Percentiles rank a stretch among this genome's conserved stretches.
Conservation (phyloP, 2,888 invertebrate genomes). For the Trichopoda pennipes region DNA sequence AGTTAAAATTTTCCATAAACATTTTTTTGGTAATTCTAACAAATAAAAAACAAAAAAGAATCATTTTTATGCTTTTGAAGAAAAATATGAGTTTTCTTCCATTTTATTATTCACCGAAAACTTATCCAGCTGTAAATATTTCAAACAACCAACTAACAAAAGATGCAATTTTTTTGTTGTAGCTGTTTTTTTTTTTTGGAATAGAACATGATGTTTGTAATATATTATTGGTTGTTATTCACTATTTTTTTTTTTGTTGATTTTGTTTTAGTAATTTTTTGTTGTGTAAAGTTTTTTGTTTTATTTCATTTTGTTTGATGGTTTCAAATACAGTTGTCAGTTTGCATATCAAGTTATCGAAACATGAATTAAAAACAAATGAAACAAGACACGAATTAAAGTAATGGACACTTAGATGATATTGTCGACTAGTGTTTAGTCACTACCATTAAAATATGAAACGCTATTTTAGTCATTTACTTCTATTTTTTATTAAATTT, state of each 20-base stretch:
- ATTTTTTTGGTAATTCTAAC: too few relatives aligned
- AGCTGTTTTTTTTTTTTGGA: too few relatives aligned
- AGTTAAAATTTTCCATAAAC: too few relatives aligned
- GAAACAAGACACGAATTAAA: conserved; percentile 2
- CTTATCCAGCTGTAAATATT: too few relatives aligned
- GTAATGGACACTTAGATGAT: background rate
- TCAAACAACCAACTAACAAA: background rate
- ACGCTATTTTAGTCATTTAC: too few relatives aligned
- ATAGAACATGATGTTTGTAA: conserved; percentile 14
- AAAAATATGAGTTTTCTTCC: too few relatives aligned
- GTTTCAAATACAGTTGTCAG: conserved; percentile 6
- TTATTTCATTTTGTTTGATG: conserved; percentile 16
- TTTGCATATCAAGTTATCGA: conserved; percentile 4
- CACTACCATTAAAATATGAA: too few relatives aligned
- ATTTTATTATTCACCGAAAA: too few relatives aligned
- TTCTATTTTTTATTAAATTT: too few relatives aligned
- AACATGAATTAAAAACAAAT: conserved; percentile 22
- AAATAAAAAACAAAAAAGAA: too few relatives aligned
- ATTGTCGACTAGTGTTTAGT: background rate
- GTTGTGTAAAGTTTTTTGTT: conserved; percentile 15
- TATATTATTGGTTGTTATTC: conserved; percentile 25
- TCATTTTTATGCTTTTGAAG: too few relatives aligned
- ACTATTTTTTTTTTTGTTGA: background rate
- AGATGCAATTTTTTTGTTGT: background rate
- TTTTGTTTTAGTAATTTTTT: background rate